phyloP scores from a whole-genome alignment of 2,113 vertebrate species.

The Caranx melampygus region DNA sequence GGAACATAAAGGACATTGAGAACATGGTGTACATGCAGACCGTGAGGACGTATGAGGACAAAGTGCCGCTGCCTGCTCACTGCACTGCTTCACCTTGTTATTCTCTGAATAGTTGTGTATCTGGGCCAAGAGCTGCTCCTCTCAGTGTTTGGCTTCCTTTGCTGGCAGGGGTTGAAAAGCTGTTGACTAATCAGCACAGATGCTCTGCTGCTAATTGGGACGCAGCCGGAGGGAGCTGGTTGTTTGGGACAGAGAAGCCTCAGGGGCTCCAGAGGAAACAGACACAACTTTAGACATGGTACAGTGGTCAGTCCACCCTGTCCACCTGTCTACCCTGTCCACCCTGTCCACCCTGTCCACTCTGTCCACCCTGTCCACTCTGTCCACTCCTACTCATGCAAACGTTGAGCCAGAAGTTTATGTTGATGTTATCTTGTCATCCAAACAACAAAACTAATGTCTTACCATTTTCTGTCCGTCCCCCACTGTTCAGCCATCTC shows the following conservation, averaged over 20 bases:
- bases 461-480: no score
- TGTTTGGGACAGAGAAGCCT: conserved; percentile 32
- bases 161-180: conserved; percentile 65
- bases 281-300: conserved; percentile 31
- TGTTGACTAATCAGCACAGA: conserved; percentile 74
- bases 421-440: no score
- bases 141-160: conserved; percentile 41
- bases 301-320: conserved; percentile 2
- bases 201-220: conserved; percentile 68
- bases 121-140: conserved; percentile 52
- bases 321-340: background rate
- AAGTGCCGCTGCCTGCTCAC: conserved; percentile 5
- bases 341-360: no score
- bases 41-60: background rate
- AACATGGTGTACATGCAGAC: no score
- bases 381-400: no score
- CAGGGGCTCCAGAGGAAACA: conserved; percentile 8
- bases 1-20: no score
- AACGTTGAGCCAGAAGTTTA: no score
- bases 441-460: no score
- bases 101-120: conserved; percentile 36
- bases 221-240: conserved; percentile 20
- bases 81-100: conserved; percentile 33
- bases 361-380: no score
- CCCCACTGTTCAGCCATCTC: no score